These are phyloP conservation scores for Agapostemon virescens DNA, from an alignment of 2,888 invertebrate species.

Conservation along the genomic window DNA sequence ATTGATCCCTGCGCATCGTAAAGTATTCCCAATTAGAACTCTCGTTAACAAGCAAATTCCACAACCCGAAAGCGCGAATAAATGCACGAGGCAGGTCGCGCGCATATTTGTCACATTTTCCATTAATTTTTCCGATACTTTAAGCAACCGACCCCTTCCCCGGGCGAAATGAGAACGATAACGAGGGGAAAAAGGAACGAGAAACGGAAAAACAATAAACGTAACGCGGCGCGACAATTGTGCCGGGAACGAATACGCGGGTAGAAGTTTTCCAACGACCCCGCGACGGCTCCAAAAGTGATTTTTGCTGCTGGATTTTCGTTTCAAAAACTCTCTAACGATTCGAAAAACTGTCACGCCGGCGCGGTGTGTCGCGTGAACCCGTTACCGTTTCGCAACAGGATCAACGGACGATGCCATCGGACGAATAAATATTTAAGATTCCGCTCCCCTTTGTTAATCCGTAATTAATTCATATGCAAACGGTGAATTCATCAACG, in stretches of 20 bases:
- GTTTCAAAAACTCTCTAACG: conserved; percentile 7
- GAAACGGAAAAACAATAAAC: conserved; percentile 2
- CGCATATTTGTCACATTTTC: not conserved
- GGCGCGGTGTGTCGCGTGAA: not conserved
- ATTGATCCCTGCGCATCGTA: conserved; percentile 16
- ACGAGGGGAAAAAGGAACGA: not conserved
- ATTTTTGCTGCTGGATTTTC: not conserved
- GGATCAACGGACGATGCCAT: not conserved
- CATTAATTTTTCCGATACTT: conserved; percentile 7
- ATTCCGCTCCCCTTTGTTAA: not conserved
- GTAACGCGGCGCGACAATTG: not conserved
- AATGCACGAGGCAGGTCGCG: not conserved
- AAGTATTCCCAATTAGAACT: conserved; percentile 4
- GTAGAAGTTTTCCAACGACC: not conserved
- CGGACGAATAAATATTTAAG: not conserved
- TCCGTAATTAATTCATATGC: not conserved
- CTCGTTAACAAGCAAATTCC: not conserved
- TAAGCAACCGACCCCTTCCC: not conserved
- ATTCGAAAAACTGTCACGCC: not conserved
- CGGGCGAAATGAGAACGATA: not conserved
- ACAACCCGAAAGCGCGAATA: not conserved
- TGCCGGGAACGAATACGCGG: not conserved
- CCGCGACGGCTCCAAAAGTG: not conserved
- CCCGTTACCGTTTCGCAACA: not conserved
- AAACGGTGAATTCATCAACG: not conserved